Evolutionary conservation across 2,113 vertebrate species (phyloP).

Genomic region (Lamprotornis superbus): DNA sequence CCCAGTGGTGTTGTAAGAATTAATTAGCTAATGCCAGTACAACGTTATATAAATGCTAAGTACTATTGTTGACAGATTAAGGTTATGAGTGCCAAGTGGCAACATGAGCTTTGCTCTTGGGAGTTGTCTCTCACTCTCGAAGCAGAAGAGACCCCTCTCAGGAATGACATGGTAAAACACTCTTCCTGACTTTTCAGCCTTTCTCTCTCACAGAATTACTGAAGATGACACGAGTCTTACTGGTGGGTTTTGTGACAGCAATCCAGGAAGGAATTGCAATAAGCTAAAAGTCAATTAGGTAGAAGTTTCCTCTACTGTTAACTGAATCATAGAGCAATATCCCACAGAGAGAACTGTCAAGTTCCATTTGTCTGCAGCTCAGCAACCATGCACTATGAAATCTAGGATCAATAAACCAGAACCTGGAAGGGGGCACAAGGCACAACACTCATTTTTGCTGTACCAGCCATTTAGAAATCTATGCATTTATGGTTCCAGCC

Average conservation of each 20-base stretch:
- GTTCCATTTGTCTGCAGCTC: not conserved
- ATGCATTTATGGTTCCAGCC: not conserved
- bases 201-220: not conserved
- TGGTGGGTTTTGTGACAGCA: not conserved
- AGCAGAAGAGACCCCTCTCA: not conserved
- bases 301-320: not conserved
- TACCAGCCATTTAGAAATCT: not conserved
- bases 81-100: not conserved
- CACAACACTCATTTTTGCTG: not conserved
- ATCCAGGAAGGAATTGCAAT: not conserved
- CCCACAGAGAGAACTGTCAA: not conserved
- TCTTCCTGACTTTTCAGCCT: not conserved
- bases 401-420: not conserved
- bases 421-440: not conserved
- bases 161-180: not conserved
- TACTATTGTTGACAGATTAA: not conserved
- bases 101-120: not conserved
- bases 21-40: slow-evolving; percentile 5
- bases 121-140: not conserved
- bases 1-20: not conserved
- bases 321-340: not conserved
- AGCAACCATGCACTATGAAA: not conserved
- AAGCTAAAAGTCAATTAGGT: not conserved
- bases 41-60: not conserved
- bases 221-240: not conserved